A percentile compares a stretch with the other conserved stretches of the same genome.
Evolutionary conservation across 2,113 vertebrate genomes (phyloP).

Genomic region (Brachypodius melanocephalos): DNA sequence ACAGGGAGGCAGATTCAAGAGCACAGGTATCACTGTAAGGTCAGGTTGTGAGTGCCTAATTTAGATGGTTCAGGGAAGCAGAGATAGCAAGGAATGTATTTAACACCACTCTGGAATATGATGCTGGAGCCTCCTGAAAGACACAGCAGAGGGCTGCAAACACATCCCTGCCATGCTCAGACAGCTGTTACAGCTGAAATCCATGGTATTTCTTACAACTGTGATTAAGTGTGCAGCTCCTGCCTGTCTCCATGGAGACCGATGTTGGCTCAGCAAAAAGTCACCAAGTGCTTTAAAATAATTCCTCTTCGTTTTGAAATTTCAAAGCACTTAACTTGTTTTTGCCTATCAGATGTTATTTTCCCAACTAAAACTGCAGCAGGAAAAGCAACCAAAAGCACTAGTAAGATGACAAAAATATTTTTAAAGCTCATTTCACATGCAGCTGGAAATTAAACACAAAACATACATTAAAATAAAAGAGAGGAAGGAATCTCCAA

Average conservation of each 20-base stretch:
- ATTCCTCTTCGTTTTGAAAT: constrained; percentile 39
- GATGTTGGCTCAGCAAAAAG: constrained; percentile 66
- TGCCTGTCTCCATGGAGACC: constrained; percentile 68
- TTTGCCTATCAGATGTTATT: constrained; percentile 22
- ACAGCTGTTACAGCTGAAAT: constrained; percentile 49
- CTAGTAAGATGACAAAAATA: neutral
- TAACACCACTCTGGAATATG: neutral
- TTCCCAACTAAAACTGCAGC: neutral
- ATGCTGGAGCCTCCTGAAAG: neutral
- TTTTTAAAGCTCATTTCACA: constrained; percentile 16
- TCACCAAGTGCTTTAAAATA: constrained; percentile 59
- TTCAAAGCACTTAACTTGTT: constrained; percentile 26
- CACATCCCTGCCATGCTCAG: neutral
- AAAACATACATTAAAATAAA: neutral
- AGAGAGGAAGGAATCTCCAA: neutral
- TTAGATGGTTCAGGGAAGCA: neutral
- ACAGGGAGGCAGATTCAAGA: neutral
- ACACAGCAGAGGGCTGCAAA: neutral
- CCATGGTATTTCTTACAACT: constrained; percentile 18
- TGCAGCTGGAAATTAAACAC: constrained; percentile 9
- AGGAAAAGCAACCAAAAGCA: constrained; percentile 22
- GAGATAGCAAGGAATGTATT: neutral
- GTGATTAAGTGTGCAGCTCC: constrained; percentile 38
- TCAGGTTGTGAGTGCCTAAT: neutral
- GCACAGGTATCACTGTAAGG: neutral